A percentile compares a stretch with the other conserved stretches of the same genome.
Evolutionary conservation across 2,797 vertebrate species (phyloP).

Genomic region (Eleutherodactylus coqui): DNA sequence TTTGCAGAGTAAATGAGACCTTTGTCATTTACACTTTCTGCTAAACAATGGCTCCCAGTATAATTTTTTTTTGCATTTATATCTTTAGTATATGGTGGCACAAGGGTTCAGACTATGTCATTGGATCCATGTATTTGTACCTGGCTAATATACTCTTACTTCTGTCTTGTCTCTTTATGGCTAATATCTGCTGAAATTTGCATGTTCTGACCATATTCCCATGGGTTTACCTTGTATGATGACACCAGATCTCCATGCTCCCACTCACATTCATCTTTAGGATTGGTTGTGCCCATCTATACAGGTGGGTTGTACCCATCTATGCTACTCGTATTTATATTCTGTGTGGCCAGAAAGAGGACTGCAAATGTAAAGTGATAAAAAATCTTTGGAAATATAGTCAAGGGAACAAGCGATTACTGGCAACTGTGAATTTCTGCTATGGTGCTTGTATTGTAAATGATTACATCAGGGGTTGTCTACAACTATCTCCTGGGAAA

Average conservation of each 20-base stretch:
- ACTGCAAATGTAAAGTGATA: background rate
- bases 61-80: too few species aligned
- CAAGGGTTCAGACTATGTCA: too few species aligned
- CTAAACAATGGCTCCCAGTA: background rate
- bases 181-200: too few species aligned
- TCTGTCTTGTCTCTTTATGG: too few species aligned
- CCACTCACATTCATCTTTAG: background rate
- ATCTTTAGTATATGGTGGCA: too few species aligned
- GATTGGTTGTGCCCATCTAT: background rate
- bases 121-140: too few species aligned
- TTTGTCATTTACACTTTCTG: background rate
- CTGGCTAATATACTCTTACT: too few species aligned
- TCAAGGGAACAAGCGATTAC: too few species aligned
- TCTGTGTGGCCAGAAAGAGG: too few species aligned
- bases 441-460: background rate
- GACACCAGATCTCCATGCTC: too few species aligned
- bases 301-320: background rate
- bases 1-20: background rate
- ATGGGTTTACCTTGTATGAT: too few species aligned
- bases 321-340: background rate
- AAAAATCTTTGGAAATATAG: background rate
- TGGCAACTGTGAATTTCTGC: background rate
- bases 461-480: constrained; percentile 16
- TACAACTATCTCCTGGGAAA: background rate
- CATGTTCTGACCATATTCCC: too few species aligned